Evolutionary conservation across 2,113 vertebrate genomes (phyloP).

Genomic region (Oenanthe oenanthe): DNA sequence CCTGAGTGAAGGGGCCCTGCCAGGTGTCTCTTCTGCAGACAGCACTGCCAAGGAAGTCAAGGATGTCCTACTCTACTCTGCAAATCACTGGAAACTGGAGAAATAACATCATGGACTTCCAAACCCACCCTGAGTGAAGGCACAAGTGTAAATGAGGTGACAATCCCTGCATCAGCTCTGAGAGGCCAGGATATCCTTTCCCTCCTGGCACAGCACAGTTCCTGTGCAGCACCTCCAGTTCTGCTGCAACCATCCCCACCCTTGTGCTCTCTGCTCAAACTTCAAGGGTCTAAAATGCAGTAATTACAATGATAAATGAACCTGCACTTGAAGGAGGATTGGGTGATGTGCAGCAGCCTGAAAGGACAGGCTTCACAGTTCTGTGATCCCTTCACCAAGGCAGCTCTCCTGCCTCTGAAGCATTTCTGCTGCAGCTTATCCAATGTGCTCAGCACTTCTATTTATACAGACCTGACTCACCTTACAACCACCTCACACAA

Average conservation of each 20-base stretch:
- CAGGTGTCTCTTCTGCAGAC: background rate
- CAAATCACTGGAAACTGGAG: background rate
- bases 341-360: background rate
- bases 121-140: background rate
- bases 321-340: background rate
- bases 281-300: background rate
- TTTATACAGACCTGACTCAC: background rate
- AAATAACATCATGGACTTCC: fast-evolving
- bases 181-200: background rate
- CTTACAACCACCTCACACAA: background rate
- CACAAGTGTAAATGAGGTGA: background rate
- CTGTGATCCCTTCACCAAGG: background rate
- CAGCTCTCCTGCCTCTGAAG: background rate
- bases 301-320: background rate
- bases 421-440: background rate
- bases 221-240: background rate
- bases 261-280: background rate
- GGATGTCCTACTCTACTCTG: background rate
- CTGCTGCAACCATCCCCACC: background rate
- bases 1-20: background rate
- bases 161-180: background rate
- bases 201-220: background rate
- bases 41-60: background rate
- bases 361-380: background rate
- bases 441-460: background rate